Conservation (phyloP, 2,888 invertebrate genomes). For the Hirudinaria manillensis region DNA sequence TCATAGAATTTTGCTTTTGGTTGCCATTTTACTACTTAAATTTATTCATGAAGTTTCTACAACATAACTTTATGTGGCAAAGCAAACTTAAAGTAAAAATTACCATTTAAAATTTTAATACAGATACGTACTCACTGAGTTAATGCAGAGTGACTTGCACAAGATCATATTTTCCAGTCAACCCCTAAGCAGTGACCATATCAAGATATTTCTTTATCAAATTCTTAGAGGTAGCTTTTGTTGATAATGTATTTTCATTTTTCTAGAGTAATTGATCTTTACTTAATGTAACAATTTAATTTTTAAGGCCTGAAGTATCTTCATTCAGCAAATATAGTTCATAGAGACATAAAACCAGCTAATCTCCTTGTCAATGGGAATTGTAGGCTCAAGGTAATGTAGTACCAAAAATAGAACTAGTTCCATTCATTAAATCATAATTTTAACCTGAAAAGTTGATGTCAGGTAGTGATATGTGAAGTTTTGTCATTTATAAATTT, state of each 20-base stretch:
- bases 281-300: background rate
- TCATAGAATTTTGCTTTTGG: background rate
- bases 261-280: background rate
- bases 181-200: constrained; percentile 95
- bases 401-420: background rate
- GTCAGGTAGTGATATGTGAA: background rate
- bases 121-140: constrained; percentile 98
- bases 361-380: constrained; percentile 98
- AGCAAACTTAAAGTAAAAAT: too few species aligned
- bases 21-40: too few species aligned
- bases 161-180: constrained; percentile 99
- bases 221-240: constrained; percentile 79
- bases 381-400: constrained; percentile 82
- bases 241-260: background rate
- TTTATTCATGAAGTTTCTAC: too few species aligned
- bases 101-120: background rate
- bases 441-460: background rate
- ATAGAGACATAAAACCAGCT: constrained; percentile 97
- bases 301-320: constrained; percentile 87
- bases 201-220: constrained; percentile 99
- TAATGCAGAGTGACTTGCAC: constrained; percentile 98
- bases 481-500: background rate
- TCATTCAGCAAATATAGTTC: constrained; percentile 93
- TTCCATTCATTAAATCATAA: background rate
- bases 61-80: too few species aligned